phyloP scores from a whole-genome alignment of 2,113 vertebrate species.

The Pterocles burchelli region DNA sequence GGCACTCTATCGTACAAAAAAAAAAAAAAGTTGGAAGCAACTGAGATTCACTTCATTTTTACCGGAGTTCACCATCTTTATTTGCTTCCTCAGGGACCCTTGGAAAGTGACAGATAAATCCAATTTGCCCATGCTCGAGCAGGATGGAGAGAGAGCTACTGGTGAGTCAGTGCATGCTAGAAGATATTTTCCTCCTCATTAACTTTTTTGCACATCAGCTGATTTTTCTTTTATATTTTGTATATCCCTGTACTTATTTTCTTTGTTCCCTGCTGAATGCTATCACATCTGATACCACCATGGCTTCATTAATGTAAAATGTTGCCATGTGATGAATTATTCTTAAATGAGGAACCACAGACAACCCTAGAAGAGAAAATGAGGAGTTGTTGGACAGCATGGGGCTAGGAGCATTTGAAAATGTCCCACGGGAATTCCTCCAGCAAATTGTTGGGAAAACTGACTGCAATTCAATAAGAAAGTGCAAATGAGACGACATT shows the following conservation, averaged over 20 bases:
- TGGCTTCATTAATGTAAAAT: constrained; percentile 62
- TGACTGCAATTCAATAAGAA: constrained; percentile 43
- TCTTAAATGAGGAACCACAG: constrained; percentile 27
- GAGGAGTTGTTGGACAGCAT: not conserved
- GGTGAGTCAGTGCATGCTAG: constrained; percentile 44
- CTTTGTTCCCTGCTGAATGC: not conserved
- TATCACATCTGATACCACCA: not conserved
- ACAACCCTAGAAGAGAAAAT: constrained; percentile 25
- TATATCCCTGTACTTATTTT: constrained; percentile 7
- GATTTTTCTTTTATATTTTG: constrained; percentile 10
- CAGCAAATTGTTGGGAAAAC: constrained; percentile 44
- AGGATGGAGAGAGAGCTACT: constrained; percentile 22
- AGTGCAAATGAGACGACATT: constrained; percentile 31
- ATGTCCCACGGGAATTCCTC: not conserved
- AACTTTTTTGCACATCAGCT: constrained; percentile 42
- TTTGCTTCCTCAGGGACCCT: not conserved
- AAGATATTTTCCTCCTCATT: constrained; percentile 54
- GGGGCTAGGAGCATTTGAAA: constrained; percentile 18
- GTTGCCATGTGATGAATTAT: constrained; percentile 28
- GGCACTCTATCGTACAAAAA: not conserved
- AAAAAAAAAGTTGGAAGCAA: not conserved
- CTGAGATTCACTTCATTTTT: not conserved
- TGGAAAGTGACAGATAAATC: constrained; percentile 16
- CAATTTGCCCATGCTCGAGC: constrained; percentile 17
- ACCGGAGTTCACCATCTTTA: not conserved